phyloP scores from a whole-genome alignment of 2,113 vertebrate genomes.

The Tinamus guttatus region DNA sequence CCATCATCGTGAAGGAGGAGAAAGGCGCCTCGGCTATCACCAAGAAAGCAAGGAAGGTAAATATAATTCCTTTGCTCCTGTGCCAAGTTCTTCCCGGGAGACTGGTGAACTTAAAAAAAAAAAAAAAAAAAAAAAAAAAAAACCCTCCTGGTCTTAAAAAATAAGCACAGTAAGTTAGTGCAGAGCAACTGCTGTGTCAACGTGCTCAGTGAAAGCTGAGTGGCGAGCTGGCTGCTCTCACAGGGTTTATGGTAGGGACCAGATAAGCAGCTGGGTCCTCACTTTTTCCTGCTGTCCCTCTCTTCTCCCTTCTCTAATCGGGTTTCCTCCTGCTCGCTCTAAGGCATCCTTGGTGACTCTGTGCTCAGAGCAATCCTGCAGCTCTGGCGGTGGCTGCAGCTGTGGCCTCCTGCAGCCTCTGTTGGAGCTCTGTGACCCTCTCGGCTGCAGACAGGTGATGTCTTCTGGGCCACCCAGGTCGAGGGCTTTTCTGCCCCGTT shows the following conservation, averaged over 20 bases:
- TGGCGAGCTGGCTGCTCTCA: rapidly evolving
- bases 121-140: neutral
- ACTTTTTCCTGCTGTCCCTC: neutral
- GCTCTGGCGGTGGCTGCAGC: neutral
- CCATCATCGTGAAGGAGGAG: rapidly evolving
- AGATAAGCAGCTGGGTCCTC: neutral
- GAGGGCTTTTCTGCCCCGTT: rapidly evolving
- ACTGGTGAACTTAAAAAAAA: neutral
- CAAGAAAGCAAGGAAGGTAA: neutral
- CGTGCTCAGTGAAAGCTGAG: rapidly evolving
- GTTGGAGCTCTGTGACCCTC: rapidly evolving
- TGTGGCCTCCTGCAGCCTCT: neutral
- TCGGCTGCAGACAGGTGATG: neutral
- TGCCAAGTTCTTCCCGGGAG: neutral
- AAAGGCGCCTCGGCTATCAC: neutral
- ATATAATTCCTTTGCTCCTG: neutral
- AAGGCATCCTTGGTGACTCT: neutral
- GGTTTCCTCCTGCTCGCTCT: neutral
- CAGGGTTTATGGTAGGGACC: rapidly evolving
- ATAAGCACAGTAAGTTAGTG: neutral
- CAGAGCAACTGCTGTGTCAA: rapidly evolving
- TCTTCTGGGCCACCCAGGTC: neutral
- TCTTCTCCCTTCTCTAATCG: neutral
- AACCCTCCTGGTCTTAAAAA: neutral
- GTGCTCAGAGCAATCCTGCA: neutral